Evolutionary conservation across 2,888 invertebrate genomes (phyloP).

Genomic region (Cenopis cana): DNA sequence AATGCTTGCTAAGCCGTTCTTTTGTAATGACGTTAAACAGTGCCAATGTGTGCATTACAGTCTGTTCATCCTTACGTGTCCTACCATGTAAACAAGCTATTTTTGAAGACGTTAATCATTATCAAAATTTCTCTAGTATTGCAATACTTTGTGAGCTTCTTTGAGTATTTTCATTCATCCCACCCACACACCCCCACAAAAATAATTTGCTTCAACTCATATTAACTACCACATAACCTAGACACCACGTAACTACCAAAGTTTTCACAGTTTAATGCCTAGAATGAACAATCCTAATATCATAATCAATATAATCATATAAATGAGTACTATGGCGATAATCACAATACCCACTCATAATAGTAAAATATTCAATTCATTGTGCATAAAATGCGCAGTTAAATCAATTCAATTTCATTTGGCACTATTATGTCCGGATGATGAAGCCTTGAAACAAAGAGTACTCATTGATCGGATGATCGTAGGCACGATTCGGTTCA

Average conservation of each 20-base stretch:
- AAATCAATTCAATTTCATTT: constrained; percentile 21
- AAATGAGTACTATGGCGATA: not conserved
- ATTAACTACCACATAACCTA: not conserved
- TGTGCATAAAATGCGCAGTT: constrained; percentile 4
- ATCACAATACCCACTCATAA: not conserved
- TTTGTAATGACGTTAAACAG: not conserved
- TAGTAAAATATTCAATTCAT: constrained; percentile 5
- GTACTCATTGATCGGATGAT: not conserved
- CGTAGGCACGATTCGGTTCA: too few species aligned
- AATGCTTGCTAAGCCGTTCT: not conserved
- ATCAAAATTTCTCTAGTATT: too few species aligned
- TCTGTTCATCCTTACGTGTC: too few species aligned
- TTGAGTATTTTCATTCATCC: too few species aligned
- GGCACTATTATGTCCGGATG: constrained; percentile 7
- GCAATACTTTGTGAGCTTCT: too few species aligned
- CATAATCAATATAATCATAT: too few species aligned
- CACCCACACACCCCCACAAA: too few species aligned
- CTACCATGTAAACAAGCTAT: too few species aligned
- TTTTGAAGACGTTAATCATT: too few species aligned
- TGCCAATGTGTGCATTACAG: not conserved
- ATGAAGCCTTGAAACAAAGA: constrained; percentile 25
- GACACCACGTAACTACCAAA: not conserved
- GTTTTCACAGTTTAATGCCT: not conserved
- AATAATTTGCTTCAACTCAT: not conserved
- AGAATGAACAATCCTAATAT: not conserved